phyloP scores from a whole-genome alignment of 2,113 vertebrate genomes.

The Periophthalmus modestus region DNA sequence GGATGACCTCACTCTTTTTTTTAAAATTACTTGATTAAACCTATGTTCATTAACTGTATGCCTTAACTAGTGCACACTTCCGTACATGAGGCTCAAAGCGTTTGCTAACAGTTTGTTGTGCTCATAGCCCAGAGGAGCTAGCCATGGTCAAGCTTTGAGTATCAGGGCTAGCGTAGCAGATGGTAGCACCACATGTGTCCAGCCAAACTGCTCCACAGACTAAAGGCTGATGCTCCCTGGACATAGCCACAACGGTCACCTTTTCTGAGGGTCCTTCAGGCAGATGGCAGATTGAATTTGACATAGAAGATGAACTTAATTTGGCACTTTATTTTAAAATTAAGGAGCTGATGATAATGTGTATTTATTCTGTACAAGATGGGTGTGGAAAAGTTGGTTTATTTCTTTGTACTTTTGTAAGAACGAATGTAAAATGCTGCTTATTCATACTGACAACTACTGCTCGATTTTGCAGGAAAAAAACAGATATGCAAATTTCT shows the following conservation, averaged over 20 bases:
- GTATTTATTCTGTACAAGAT: no score
- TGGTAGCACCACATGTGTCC: conserved; percentile 46
- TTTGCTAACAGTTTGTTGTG: neutral
- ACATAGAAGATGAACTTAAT: neutral
- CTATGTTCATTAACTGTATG: no score
- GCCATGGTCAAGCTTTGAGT: neutral
- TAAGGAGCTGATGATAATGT: no score
- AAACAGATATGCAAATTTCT: no score
- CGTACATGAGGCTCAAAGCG: conserved; percentile 8
- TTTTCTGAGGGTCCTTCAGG: conserved; percentile 21
- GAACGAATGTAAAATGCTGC: no score
- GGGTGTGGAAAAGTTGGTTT: no score
- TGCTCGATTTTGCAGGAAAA: no score
- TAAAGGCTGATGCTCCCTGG: conserved; percentile 12
- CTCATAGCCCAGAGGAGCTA: neutral
- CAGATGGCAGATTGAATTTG: conserved; percentile 37
- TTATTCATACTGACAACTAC: no score
- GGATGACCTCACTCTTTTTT: no score
- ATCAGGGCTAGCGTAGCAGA: conserved; percentile 31
- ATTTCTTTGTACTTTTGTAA: no score
- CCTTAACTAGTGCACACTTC: neutral
- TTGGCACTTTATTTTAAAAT: neutral
- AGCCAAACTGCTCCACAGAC: conserved; percentile 24
- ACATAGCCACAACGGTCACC: neutral
- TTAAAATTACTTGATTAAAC: no score